Conservation (phyloP, 2,888 invertebrate genomes). For the Eudemis profundana region DNA sequence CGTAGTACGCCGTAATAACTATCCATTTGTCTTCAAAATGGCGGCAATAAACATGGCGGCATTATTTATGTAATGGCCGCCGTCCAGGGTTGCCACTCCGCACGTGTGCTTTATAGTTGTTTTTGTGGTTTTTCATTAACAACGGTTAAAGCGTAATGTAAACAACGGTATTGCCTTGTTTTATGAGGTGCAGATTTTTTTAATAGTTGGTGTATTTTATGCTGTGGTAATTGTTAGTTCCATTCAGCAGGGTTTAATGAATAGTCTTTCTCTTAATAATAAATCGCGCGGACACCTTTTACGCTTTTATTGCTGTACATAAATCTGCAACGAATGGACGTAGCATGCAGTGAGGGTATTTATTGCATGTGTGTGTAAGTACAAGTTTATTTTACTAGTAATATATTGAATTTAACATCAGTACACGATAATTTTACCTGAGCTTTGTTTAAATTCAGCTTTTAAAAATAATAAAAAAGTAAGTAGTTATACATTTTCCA, state of each 20-base stretch:
- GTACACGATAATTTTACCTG: background rate
- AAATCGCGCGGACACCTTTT: constrained; percentile 24
- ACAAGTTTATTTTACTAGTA: background rate
- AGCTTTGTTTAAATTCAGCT: background rate
- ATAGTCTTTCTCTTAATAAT: constrained; percentile 15
- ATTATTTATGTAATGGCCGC: constrained; percentile 85
- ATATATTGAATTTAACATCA: background rate
- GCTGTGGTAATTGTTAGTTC: constrained; percentile 20
- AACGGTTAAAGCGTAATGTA: constrained; percentile 60
- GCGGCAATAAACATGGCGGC: constrained; percentile 83
- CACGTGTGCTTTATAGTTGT: constrained; percentile 80
- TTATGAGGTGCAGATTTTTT: constrained; percentile 42
- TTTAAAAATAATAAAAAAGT: too few species aligned
- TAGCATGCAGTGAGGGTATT: background rate
- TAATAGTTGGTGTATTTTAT: constrained; percentile 27
- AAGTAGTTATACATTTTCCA: too few species aligned
- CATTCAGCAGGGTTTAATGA: constrained; percentile 14
- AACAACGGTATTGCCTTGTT: constrained; percentile 42
- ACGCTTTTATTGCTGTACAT: constrained; percentile 15
- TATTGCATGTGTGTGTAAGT: background rate
- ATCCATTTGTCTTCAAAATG: constrained; percentile 86
- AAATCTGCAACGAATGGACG: constrained; percentile 25
- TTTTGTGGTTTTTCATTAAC: constrained; percentile 81
- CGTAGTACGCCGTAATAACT: constrained; percentile 83
- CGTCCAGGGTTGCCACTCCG: constrained; percentile 76